These are phyloP conservation scores for Parauchenoglanis punctatus DNA, from an alignment of 2,797 vertebrate species.

Conservation along the genomic window DNA sequence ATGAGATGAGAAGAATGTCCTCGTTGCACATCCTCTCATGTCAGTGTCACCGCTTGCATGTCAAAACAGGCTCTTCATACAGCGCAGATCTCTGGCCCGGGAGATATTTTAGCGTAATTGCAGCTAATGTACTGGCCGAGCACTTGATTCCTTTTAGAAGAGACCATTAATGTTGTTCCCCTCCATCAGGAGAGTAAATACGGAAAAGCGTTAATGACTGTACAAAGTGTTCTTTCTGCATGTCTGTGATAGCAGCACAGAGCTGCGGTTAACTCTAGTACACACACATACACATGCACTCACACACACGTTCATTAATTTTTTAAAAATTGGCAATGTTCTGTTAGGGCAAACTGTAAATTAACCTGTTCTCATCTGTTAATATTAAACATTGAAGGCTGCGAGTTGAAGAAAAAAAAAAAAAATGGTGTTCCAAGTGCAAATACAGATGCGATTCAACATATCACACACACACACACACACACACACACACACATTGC, in stretches of 20 bases:
- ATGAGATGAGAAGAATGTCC: constrained; percentile 35
- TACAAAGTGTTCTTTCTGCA: constrained; percentile 61
- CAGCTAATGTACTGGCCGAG: constrained; percentile 53
- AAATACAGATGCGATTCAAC: neutral
- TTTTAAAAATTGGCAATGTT: neutral
- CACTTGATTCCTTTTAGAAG: constrained; percentile 60
- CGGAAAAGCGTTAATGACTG: constrained; percentile 55
- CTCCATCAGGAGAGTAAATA: constrained; percentile 61
- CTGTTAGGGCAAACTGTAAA: constrained; percentile 18
- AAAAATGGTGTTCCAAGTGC: neutral
- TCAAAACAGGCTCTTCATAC: constrained; percentile 56
- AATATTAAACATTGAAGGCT: neutral
- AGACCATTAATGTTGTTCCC: constrained; percentile 61
- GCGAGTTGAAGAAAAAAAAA: neutral
- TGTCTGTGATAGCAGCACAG: constrained; percentile 54
- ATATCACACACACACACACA: constrained; percentile 34
- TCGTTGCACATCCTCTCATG: constrained; percentile 48
- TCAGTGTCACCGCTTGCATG: constrained; percentile 41
- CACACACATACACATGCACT: constrained; percentile 1
- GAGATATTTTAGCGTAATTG: constrained; percentile 62
- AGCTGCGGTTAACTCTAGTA: constrained; percentile 55
- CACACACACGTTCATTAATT: constrained; percentile 4
- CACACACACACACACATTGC: neutral
- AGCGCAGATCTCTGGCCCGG: constrained; percentile 47
- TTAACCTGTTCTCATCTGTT: neutral